These are phyloP conservation scores for Vicugna pacos DNA, from an alignment of 2,113 vertebrate genomes.

Conservation along the genomic window DNA sequence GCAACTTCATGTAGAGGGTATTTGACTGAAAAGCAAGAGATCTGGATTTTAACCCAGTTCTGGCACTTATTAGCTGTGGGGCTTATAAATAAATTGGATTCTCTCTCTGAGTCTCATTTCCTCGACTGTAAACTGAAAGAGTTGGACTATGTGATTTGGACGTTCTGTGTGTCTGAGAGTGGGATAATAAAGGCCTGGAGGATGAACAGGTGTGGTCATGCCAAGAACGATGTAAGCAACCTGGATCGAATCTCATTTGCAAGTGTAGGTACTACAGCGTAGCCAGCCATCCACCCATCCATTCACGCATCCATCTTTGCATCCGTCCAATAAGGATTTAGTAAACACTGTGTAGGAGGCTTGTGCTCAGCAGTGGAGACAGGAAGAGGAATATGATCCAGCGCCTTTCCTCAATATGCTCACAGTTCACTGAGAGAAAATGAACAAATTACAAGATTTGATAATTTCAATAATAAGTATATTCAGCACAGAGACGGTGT, in stretches of 20 bases:
- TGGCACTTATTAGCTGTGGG: not conserved
- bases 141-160: not conserved
- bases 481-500: not conserved
- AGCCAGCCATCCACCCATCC: not conserved
- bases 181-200: not conserved
- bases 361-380: not conserved
- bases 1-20: not conserved
- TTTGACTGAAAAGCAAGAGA: constrained; percentile 5
- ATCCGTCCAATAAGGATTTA: not conserved
- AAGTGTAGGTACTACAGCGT: not conserved
- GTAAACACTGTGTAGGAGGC: not conserved
- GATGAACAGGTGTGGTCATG: not conserved
- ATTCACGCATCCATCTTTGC: no score
- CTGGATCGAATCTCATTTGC: not conserved
- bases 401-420: not conserved
- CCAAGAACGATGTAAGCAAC: not conserved
- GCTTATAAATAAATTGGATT: not conserved
- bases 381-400: not conserved
- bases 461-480: not conserved
- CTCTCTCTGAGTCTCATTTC: not conserved
- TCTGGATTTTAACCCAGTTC: not conserved
- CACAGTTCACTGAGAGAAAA: not conserved
- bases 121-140: not conserved
- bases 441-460: not conserved
- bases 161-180: not conserved